A percentile compares a stretch with the other conserved stretches of the same genome.
These are phyloP conservation scores for Hydrophis major DNA, from an alignment of 2,797 vertebrate species.

Conservation along the genomic window DNA sequence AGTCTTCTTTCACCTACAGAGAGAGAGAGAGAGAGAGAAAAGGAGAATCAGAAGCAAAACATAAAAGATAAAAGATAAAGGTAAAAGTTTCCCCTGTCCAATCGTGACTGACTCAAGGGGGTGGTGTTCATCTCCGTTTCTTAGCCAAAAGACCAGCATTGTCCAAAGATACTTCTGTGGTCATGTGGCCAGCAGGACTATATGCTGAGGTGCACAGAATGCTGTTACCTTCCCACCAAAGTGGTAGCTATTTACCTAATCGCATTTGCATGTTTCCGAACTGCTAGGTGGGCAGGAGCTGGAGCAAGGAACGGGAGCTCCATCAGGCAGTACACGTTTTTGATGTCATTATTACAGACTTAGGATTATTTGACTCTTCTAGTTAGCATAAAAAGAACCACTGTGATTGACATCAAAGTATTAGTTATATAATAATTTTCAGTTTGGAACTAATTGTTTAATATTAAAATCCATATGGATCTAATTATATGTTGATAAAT, in stretches of 20 bases:
- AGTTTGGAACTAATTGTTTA: no score
- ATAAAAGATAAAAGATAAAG: neutral
- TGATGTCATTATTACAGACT: no score
- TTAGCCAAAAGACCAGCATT: neutral
- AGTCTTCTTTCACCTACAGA: conserved; percentile 90
- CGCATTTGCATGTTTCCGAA: neutral
- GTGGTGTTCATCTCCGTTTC: neutral
- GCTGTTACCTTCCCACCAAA: neutral
- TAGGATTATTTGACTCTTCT: no score
- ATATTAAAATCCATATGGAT: no score
- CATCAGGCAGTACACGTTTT: neutral
- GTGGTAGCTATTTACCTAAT: neutral
- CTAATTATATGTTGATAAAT: no score
- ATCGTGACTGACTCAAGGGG: neutral
- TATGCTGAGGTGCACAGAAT: neutral
- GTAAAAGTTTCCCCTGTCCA: neutral
- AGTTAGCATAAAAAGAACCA: no score
- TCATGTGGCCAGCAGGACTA: neutral
- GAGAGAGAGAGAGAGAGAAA: neutral
- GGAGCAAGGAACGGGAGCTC: neutral
- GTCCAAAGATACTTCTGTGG: neutral
- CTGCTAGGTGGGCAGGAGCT: neutral
- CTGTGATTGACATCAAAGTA: no score
- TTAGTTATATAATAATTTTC: no score
- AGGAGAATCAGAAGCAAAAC: neutral